Percentiles rank a stretch among this genome's conserved stretches.
These are phyloP conservation scores for Hippocampus barbouri DNA, from an alignment of 2,113 vertebrate genomes.

Conservation along the genomic window DNA sequence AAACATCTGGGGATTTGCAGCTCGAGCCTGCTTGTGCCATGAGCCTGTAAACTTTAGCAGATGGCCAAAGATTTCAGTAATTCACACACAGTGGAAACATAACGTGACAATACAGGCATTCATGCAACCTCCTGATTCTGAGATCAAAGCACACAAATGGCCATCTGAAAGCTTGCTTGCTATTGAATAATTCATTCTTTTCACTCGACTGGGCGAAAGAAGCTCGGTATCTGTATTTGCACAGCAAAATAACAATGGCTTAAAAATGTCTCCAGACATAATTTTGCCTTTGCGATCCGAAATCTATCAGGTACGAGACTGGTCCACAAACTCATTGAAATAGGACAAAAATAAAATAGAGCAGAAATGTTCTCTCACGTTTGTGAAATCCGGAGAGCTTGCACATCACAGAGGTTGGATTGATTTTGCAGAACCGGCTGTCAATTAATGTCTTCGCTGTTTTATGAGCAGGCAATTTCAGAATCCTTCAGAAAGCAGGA, in stretches of 20 bases:
- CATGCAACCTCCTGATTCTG: conserved; percentile 88
- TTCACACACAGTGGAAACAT: conserved; percentile 92
- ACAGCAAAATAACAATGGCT: conserved; percentile 73
- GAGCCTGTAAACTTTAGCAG: conserved; percentile 88
- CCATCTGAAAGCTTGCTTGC: conserved; percentile 93
- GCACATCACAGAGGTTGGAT: neutral
- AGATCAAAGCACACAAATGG: conserved; percentile 96
- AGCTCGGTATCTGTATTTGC: conserved; percentile 76
- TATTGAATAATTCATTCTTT: conserved; percentile 95
- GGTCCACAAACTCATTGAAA: neutral
- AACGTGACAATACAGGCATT: conserved; percentile 98
- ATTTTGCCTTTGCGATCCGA: conserved; percentile 9
- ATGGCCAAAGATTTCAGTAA: conserved; percentile 91
- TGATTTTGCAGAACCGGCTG: neutral
- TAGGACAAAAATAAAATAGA: neutral
- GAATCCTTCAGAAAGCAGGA: neutral
- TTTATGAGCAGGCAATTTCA: neutral
- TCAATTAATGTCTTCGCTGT: neutral
- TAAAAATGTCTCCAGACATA: conserved; percentile 21
- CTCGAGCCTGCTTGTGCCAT: conserved; percentile 79
- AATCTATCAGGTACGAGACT: conserved; percentile 5
- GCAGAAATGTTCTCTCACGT: no score
- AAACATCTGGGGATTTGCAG: conserved; percentile 88
- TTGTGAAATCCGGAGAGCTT: neutral
- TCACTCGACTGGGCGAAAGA: conserved; percentile 83